A percentile compares a stretch with the other conserved stretches of the same genome.
These are phyloP conservation scores for Carapus acus DNA, from an alignment of 2,797 vertebrate species.

Conservation along the genomic window DNA sequence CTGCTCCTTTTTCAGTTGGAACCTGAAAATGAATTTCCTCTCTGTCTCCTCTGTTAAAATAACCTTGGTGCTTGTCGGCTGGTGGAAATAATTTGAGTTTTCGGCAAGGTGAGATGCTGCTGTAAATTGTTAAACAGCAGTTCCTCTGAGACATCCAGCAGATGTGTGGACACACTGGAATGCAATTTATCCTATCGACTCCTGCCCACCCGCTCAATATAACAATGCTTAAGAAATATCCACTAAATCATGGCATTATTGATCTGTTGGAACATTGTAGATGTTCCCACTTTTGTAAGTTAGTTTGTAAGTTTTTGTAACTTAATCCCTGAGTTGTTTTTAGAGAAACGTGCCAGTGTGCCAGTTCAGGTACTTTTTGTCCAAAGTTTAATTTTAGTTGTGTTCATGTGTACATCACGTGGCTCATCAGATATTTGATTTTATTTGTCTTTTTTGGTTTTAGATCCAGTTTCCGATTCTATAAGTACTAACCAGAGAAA, in stretches of 20 bases:
- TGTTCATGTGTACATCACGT: no score
- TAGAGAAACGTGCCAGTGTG: no score
- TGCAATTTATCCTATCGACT: slow-evolving; percentile 29
- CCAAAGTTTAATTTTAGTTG: no score
- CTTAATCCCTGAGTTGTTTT: no score
- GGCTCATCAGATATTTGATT: no score
- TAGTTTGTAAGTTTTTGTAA: neutral
- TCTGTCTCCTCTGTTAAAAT: slow-evolving; percentile 2
- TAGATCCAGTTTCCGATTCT: no score
- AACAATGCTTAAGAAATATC: slow-evolving; percentile 52
- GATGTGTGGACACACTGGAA: slow-evolving; percentile 65
- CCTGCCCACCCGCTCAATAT: slow-evolving; percentile 40
- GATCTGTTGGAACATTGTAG: slow-evolving; percentile 6
- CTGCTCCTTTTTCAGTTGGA: slow-evolving; percentile 56
- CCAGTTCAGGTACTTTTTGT: no score
- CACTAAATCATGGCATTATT: slow-evolving; percentile 41
- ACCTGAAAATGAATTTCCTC: slow-evolving; percentile 54
- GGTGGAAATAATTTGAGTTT: slow-evolving; percentile 30
- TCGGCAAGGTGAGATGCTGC: slow-evolving; percentile 16
- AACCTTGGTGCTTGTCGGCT: slow-evolving; percentile 16
- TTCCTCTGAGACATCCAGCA: slow-evolving; percentile 54
- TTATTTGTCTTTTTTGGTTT: no score
- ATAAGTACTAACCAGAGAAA: no score
- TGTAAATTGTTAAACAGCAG: slow-evolving; percentile 50
- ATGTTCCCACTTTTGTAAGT: no score